Evolutionary conservation across 2,113 vertebrate species (phyloP).

Genomic region (Collichthys lucidus): DNA sequence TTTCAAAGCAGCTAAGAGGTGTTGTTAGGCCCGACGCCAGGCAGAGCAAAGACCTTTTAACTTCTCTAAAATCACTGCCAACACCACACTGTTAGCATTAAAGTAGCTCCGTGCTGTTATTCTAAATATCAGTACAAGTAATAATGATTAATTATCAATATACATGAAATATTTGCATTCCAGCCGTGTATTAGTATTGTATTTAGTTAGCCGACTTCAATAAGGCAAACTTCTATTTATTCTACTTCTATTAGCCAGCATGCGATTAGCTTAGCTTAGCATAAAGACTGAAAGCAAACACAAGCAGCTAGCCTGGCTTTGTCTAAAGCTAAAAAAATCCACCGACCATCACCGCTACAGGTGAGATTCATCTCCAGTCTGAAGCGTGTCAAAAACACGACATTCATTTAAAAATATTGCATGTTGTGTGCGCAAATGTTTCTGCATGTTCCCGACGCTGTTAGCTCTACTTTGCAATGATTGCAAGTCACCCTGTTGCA

Average conservation of each 20-base stretch:
- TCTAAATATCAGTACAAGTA: neutral
- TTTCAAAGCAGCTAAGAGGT: conserved; percentile 42
- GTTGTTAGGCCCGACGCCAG: conserved; percentile 28
- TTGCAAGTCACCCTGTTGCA: no score
- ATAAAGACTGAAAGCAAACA: neutral
- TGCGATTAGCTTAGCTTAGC: neutral
- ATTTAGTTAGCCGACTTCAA: neutral
- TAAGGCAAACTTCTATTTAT: neutral
- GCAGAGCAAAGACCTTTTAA: conserved; percentile 16
- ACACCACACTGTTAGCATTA: neutral
- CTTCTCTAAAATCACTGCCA: conserved; percentile 23
- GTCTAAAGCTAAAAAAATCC: neutral
- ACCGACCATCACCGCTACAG: neutral
- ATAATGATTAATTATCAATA: neutral
- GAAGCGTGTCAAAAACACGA: no score
- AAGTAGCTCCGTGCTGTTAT: neutral
- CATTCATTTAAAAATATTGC: no score
- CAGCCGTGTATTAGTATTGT: neutral
- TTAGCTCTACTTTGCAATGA: no score
- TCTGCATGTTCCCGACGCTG: no score
- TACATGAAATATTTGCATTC: neutral
- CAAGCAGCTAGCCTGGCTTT: neutral
- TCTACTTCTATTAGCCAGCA: no score
- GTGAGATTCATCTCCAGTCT: no score
- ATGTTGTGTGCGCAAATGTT: no score